A percentile compares a stretch with the other conserved stretches of the same genome.
phyloP scores from a whole-genome alignment of 2,113 vertebrate genomes.

The Antennarius striatus region DNA sequence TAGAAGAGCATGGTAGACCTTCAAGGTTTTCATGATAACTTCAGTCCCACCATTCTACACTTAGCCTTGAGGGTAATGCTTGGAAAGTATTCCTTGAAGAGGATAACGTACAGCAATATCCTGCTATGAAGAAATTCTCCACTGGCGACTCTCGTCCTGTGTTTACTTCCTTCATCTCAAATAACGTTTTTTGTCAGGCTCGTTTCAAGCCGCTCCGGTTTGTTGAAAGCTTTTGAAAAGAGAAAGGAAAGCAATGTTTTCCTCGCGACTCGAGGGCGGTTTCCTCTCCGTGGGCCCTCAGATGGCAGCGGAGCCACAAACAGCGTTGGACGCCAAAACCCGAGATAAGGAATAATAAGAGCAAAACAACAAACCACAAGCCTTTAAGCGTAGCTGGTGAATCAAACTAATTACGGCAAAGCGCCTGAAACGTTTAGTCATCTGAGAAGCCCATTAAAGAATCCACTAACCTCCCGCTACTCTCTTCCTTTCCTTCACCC shows the following conservation, averaged over 20 bases:
- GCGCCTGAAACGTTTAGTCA: slow-evolving; percentile 62
- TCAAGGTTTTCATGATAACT: no score
- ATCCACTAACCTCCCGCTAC: slow-evolving; percentile 6
- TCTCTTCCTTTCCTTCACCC: slow-evolving; percentile 13
- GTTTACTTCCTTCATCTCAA: slow-evolving; percentile 24
- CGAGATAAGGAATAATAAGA: slow-evolving; percentile 57
- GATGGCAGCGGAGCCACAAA: slow-evolving; percentile 44
- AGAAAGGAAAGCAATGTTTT: slow-evolving; percentile 47
- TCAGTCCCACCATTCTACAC: no score
- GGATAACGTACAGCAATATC: no score
- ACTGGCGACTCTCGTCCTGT: slow-evolving; percentile 10
- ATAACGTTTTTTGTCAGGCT: no score
- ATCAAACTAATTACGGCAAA: slow-evolving; percentile 74
- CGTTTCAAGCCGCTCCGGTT: slow-evolving; percentile 42
- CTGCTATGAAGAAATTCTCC: slow-evolving; percentile 17
- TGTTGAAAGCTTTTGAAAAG: slow-evolving; percentile 36
- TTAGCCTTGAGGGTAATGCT: no score
- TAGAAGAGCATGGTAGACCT: no score
- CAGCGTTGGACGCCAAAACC: slow-evolving; percentile 40
- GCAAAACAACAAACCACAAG: slow-evolving; percentile 64
- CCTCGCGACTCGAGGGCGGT: slow-evolving; percentile 34
- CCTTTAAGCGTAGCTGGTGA: slow-evolving; percentile 64
- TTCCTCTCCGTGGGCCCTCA: slow-evolving; percentile 29
- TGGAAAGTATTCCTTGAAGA: no score
- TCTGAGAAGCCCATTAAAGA: slow-evolving; percentile 64